Conservation (phyloP, 2,888 invertebrate species). For the Spilarctia lutea region DNA sequence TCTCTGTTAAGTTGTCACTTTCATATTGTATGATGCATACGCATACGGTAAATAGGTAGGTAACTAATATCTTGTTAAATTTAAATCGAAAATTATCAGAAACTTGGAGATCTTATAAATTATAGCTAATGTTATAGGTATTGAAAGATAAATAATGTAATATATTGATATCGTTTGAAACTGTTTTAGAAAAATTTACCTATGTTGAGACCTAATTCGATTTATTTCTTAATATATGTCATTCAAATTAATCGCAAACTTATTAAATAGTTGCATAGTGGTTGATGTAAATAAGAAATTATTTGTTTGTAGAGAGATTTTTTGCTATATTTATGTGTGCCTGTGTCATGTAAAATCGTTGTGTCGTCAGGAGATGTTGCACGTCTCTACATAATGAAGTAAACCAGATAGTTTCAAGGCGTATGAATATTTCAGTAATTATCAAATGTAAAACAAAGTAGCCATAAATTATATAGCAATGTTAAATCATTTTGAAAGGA, state of each 20-base stretch:
- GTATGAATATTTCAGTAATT: neutral
- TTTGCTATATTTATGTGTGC: slow-evolving; percentile 81
- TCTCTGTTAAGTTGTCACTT: slow-evolving; percentile 75
- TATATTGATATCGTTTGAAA: slow-evolving; percentile 80
- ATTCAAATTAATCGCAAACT: slow-evolving; percentile 74
- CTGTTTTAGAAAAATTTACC: slow-evolving; percentile 87
- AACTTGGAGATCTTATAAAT: slow-evolving; percentile 84
- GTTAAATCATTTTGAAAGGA: neutral
- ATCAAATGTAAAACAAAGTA: neutral
- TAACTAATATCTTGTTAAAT: slow-evolving; percentile 85
- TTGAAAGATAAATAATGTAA: slow-evolving; percentile 82
- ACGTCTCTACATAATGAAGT: neutral
- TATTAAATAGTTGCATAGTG: slow-evolving; percentile 79
- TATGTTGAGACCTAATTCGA: slow-evolving; percentile 80
- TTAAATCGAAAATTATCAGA: slow-evolving; percentile 82
- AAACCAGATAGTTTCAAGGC: neutral
- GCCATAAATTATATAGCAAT: neutral
- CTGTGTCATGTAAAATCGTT: slow-evolving; percentile 69
- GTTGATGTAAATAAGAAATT: slow-evolving; percentile 78
- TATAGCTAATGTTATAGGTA: slow-evolving; percentile 86
- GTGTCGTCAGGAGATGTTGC: slow-evolving; percentile 56
- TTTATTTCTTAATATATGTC: slow-evolving; percentile 76
- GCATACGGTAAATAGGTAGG: slow-evolving; percentile 81
- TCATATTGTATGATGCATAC: slow-evolving; percentile 72
- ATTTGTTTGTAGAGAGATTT: slow-evolving; percentile 74